Conservation (phyloP, 1,140 invertebrate genomes). For the Pararge aegeria region DNA sequence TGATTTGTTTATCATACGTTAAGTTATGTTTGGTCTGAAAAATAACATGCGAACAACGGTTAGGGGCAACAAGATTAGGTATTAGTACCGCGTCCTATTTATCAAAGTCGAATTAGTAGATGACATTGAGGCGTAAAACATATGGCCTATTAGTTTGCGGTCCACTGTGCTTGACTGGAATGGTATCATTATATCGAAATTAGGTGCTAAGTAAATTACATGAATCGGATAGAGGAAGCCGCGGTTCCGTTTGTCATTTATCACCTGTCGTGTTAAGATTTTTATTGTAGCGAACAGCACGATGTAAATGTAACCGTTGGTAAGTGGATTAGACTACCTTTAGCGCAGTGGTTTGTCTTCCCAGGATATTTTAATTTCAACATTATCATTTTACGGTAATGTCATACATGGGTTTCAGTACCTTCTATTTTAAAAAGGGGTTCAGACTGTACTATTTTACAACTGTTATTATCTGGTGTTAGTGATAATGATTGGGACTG, state of each 20-base stretch:
- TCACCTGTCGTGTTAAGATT: conserved; percentile 17
- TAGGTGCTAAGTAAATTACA: conserved; percentile 72
- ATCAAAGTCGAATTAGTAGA: conserved; percentile 65
- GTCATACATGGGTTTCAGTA: no score
- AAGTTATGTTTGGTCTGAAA: not conserved
- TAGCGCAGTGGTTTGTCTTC: no score
- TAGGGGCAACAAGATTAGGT: conserved; percentile 36
- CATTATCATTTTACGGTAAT: no score
- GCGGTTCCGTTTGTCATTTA: conserved; percentile 10
- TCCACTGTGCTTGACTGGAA: conserved; percentile 37
- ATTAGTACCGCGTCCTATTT: conserved; percentile 52
- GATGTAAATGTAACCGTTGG: no score
- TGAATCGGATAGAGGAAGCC: conserved; percentile 25
- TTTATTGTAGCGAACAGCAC: not conserved
- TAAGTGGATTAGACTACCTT: no score
- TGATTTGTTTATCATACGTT: no score
- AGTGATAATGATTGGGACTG: no score
- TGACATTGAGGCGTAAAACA: conserved; percentile 67
- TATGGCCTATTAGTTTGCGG: conserved; percentile 57
- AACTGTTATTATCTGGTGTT: no score
- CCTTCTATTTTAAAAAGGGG: no score
- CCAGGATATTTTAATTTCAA: no score
- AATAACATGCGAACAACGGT: conserved; percentile 7
- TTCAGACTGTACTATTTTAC: no score
- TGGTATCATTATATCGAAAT: conserved; percentile 62